Base-by-base conservation (phyloP, 1,140 invertebrate genomes). In the Drosophila athabasca region DNA sequence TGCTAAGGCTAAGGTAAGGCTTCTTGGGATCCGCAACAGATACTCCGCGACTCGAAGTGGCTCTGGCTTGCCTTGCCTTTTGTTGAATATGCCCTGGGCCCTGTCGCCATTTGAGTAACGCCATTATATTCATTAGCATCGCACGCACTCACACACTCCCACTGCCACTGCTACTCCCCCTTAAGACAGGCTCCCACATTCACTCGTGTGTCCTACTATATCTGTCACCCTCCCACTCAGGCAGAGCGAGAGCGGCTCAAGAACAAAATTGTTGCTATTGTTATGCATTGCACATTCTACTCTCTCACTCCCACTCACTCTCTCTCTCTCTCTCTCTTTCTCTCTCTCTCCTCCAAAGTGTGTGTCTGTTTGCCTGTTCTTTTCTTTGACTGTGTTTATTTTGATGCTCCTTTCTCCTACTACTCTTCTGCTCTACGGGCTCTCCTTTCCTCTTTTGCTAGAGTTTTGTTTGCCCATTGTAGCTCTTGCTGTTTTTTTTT, bases 51-150 rank as follows among this genome's bases (percentile, higher is more conserved):
- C 5, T 29, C 26, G 3, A n/a, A n/a, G n/a, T n/a, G n/a, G n/a
- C n/a, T n/a, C n/a, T n/a, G n/a, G n/a, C n/a, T 9, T 9, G 11
- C 3, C 35, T 39, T 5, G 11, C 11, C 35, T 39, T 5, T 13
- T 5, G 11, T 39, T 13, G 11, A 11, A 13, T 13, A 13, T 39
- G 35, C 11, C 35, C 11, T 39, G 35, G 11, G 35, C 3, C 2
- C 35, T 39, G 35, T 39, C 75, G 62, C 65, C 82, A 78, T 87
- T 87, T 78, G 73, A 88, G 82, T 82, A 87, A 87, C 75, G 71
- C 82, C 83, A 88, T 88, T 88, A 88, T 83, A 88, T 88, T 88
- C 83, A 88, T 88, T 88, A 88, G 79, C 76, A 68, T 50, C 62
- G 50, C 79, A 57, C 76, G 71, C 59, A 55, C 44, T 55, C 79